Percentiles rank a stretch among this genome's conserved stretches.
Evolutionary conservation across 2,797 vertebrate genomes (phyloP).

Genomic region (Amblyopsis hoosieri): DNA sequence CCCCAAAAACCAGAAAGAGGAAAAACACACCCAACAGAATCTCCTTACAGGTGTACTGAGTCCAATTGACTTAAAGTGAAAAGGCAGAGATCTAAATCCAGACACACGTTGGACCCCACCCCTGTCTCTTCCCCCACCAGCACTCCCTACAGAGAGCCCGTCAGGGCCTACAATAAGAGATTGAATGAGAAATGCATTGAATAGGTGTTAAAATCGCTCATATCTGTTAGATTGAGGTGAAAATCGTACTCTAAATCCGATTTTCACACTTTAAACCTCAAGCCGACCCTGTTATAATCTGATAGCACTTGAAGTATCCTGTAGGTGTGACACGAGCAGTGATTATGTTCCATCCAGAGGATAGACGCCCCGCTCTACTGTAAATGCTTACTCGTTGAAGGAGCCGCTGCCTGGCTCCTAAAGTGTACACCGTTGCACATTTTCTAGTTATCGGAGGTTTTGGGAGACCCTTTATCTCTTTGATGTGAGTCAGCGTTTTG

Average conservation of each 20-base stretch:
- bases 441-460: slow-evolving; percentile 14
- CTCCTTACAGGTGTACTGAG: slow-evolving; percentile 12
- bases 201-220: too few relatives aligned
- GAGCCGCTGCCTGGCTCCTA: background rate
- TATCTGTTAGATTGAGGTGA: too few relatives aligned
- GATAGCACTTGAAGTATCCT: slow-evolving; percentile 22
- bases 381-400: slow-evolving; percentile 13
- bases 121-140: too few relatives aligned
- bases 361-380: slow-evolving; percentile 14
- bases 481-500: slow-evolving; percentile 35
- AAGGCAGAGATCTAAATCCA: too few relatives aligned
- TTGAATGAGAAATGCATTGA: too few relatives aligned
- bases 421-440: slow-evolving; percentile 5
- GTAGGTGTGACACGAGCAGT: slow-evolving; percentile 22
- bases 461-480: slow-evolving; percentile 21
- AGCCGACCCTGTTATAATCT: slow-evolving; percentile 3
- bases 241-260: too few relatives aligned
- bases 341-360: slow-evolving; percentile 27
- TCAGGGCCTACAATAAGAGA: too few relatives aligned
- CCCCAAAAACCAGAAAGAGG: too few relatives aligned
- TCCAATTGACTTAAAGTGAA: too few relatives aligned
- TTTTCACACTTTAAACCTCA: too few relatives aligned
- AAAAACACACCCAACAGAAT: slow-evolving; percentile 9
- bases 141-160: too few relatives aligned
- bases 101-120: too few relatives aligned